Base-by-base conservation (phyloP, 2,888 invertebrate species). In the Agrotis clavis region DNA sequence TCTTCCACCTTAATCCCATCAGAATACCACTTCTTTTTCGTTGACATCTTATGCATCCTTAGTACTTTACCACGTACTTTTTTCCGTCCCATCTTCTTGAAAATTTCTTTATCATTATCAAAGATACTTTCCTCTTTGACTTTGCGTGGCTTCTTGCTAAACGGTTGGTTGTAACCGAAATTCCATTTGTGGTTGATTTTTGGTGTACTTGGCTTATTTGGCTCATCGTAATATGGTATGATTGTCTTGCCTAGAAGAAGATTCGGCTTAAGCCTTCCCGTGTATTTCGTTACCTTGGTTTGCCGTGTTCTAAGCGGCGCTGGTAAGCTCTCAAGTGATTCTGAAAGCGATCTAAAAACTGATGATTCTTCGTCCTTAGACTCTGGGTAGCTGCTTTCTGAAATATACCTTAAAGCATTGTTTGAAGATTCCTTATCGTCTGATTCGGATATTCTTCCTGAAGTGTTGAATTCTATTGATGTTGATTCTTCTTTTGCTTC, bases 371-470 rank as follows among this genome's bases (percentile, higher is more conserved):
- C 14, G 0, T 56, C 56, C 11, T 30, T 2, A 18, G 56, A 30
- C 1, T 11, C 30, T 56, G 11, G 0, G 4, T 1, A 11, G 18
- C 25, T 18, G 18, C 18, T n/a, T 5, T n/a, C 56, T 7, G 56
- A 4, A 1, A 0, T 9, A 16, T 25, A 0, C 7, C 0, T 16
- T 53, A 16, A 6, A 16, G 2, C 2, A 7, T 21, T 14, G 14
- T 16, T 0, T 16, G 4, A 16, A 16, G 18, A 18, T 4, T 1
- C 25, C 1, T 9, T 4, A 16, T 16, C 16, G 16, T 25, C 16
- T 9, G 54, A 25, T 25, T 56, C 30, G 5, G 30, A 11, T 18
- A 11, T 30, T 11, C 18, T 18, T 30, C 11, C 16, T 5, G 41
- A 41, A 11, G 11, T 11, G 11, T 41, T 11, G 1, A 41, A 2